Base-by-base conservation (phyloP, 1,140 invertebrate species). In the Diorhabda carinulata region DNA sequence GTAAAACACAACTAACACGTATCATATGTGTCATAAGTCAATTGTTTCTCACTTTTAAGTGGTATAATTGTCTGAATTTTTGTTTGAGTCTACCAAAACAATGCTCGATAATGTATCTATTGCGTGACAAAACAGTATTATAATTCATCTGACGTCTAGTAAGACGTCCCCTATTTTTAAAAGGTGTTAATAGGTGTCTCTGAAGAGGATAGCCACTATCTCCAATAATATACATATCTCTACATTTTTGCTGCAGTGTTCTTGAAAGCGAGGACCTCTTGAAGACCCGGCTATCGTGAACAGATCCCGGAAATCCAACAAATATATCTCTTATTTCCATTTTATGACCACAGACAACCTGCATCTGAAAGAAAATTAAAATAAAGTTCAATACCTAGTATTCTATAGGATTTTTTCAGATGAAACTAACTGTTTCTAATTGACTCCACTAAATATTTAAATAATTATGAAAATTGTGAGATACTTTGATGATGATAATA, bases 231-330 rank as follows among this genome's bases (percentile, higher is more conserved):
- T 42, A 61, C 47, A 64, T 42, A 66, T 71, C 67, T 64, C 67
- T 40, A 70, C 69, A 76, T 73, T 70, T 72, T 61, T 71, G 56
- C 62, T n/a, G n/a, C n/a, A 78, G 45, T 41, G 43, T 71, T 10
- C 52, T 3, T 61, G 6, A 71, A 62, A 77, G 41, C 10, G 73
- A 58, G 5, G 68, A 73, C 56, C 7, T 66, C 64, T 70, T 41
- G 52, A 75, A 76, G 43, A 77, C 72, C 45, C 68, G 58, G 43
- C 44, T 71, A 68, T 77, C 72, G 68, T 77, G 74, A 43, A 74
- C 70, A 59, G 74, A 71, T 40, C 73, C 73, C 3, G 74, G 77
- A 67, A 64, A 74, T 56, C 78, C 75, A 61, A 71, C 61, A 63
- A 76, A 77, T 3, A 77, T 68, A 67, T 74, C 75, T 7, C 67